These are phyloP conservation scores for Eledone cirrhosa DNA, from an alignment of 2,888 invertebrate species.

Conservation along the genomic window DNA sequence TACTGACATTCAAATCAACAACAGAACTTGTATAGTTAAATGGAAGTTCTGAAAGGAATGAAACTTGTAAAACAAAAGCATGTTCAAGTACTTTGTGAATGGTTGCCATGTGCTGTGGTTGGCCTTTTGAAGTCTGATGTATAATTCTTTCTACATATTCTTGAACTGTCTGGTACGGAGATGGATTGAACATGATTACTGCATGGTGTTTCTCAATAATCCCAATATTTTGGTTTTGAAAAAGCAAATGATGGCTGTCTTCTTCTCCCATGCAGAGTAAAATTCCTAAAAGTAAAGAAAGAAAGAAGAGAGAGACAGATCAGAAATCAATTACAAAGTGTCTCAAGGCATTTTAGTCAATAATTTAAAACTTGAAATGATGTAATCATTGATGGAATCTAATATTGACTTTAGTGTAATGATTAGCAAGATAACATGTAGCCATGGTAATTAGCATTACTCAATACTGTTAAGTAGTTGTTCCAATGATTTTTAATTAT, in stretches of 20 bases:
- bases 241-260: conserved; percentile 8
- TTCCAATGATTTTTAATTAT: too few relatives aligned
- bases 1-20: conserved; percentile 1
- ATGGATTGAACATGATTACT: conserved; percentile 1
- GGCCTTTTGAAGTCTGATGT: background rate
- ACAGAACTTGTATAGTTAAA: background rate
- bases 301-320: too few relatives aligned
- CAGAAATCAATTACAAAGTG: too few relatives aligned
- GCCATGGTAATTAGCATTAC: too few relatives aligned
- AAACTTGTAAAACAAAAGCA: conserved; percentile 13
- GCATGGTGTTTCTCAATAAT: background rate
- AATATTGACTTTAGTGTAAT: too few relatives aligned
- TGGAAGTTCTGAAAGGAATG: background rate
- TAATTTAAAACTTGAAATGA: too few relatives aligned
- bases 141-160: background rate
- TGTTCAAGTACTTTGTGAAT: conserved; percentile 5
- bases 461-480: too few relatives aligned
- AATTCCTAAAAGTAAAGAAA: background rate
- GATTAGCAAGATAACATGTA: too few relatives aligned
- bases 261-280: background rate
- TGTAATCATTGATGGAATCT: too few relatives aligned
- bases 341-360: too few relatives aligned
- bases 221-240: background rate
- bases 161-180: background rate
- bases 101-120: background rate